Evolutionary conservation across 2,888 invertebrate species (phyloP), one percentile per base, ranked within the genome.

Genomic region (Anticlea derivata): DNA sequence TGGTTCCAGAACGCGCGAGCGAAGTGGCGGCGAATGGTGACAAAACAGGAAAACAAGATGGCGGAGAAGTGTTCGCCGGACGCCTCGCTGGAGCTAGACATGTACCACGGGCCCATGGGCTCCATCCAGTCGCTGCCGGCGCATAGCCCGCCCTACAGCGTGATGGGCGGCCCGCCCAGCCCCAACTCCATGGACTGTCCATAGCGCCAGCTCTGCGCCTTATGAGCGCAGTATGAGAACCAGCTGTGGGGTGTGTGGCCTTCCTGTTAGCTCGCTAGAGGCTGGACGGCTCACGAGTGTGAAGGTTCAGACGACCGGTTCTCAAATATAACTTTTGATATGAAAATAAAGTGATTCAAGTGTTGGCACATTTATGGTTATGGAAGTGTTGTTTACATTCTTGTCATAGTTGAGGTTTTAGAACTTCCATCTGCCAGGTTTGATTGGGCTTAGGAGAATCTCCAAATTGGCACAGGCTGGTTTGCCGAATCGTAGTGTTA

Each of bases 1-100:
- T 97, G 97, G 97, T 98, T 98, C 89, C 97, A 98, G 89, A 98
- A 98, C 80, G 97, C 97, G 20, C 92, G 98, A 27, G 98, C 98
- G 63, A 98, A 98, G 91, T 97, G 96, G 95, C 94, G 98, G 70
- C 94, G 98, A 63, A 96, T 96, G 93, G 94, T 96, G 83, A 91
- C 95, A 67, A 95, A 95, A 75, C 95, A 95, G 74, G 95, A 95
- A 76, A 94, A 94, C 80, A 94, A 94, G 73, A 84, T 91, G 83
- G 92, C 93, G 61, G 95, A 95, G 72, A 95, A 95, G 72, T 94
- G 94, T 73, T 93, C 94, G 10, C 93, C 93, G 63, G 92, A 92
- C 64, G 91, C 91, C 0, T 93, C 93, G 43, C 78, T 94, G 68
- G 93, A 93, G 75, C 86, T 93, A 91, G 93, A 94, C 69, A 85